A percentile compares a stretch with the other conserved stretches of the same genome.
Evolutionary conservation across 2,797 vertebrate species (phyloP).

Genomic region (Acrossocheilus fasciatus): DNA sequence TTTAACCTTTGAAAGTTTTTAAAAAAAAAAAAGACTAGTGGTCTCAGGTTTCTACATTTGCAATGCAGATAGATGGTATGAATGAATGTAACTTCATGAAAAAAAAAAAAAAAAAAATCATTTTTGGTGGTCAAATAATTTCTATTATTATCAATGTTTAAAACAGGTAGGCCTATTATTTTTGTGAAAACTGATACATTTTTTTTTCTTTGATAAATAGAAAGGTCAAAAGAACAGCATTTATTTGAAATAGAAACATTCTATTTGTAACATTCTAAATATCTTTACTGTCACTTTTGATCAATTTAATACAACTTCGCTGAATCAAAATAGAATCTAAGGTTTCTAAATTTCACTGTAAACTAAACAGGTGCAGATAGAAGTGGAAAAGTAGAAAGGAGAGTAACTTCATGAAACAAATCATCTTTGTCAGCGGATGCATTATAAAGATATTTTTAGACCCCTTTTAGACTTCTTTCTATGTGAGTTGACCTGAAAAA

Average conservation of each 20-base stretch:
- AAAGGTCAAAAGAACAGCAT: neutral
- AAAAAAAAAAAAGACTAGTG: neutral
- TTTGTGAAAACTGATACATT: neutral
- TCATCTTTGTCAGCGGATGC: slow-evolving; percentile 16
- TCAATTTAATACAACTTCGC: neutral
- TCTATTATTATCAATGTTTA: neutral
- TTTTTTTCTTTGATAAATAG: neutral
- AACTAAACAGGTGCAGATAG: neutral
- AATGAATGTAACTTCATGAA: neutral
- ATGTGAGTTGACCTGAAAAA: slow-evolving; percentile 35
- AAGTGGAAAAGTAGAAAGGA: neutral
- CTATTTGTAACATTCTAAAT: neutral
- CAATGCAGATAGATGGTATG: neutral
- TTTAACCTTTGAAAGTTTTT: neutral
- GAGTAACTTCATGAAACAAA: slow-evolving; percentile 14
- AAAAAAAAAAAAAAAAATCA: neutral
- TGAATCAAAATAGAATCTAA: neutral
- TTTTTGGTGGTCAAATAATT: neutral
- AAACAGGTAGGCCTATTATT: neutral
- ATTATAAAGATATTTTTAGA: slow-evolving; percentile 28
- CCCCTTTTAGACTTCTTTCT: slow-evolving; percentile 19
- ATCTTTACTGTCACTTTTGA: neutral
- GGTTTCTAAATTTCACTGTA: neutral
- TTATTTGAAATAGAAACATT: neutral
- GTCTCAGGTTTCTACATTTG: neutral